Conservation (phyloP, 2,797 vertebrate species). For the Chelon labrosus region DNA sequence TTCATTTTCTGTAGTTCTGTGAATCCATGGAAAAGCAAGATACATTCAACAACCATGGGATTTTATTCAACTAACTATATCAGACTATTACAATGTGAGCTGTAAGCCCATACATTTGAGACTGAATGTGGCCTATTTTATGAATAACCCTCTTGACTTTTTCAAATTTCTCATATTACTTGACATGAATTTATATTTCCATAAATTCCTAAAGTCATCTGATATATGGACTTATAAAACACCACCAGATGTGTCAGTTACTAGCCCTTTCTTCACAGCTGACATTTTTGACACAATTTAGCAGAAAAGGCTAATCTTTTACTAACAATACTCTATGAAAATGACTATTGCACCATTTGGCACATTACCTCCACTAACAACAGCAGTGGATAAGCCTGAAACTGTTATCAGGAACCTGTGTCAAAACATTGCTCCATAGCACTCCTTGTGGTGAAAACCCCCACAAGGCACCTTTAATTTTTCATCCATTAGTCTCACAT, state of each 20-base stretch:
- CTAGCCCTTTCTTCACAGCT: not conserved
- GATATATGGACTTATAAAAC: not conserved
- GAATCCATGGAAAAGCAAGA: too few species aligned
- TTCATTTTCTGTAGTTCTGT: too few species aligned
- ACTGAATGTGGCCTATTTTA: not conserved
- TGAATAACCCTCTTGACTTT: too few species aligned
- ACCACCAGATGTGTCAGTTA: too few species aligned
- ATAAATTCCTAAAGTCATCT: not conserved
- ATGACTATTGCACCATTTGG: not conserved
- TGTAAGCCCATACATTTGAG: not conserved
- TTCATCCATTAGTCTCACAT: not conserved
- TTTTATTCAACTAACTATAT: not conserved
- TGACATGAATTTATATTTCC: not conserved
- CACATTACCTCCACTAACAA: not conserved
- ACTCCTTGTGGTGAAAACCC: too few species aligned
- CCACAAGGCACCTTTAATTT: conserved; percentile 10
- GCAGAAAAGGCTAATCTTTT: too few species aligned
- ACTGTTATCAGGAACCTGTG: not conserved
- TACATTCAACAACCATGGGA: not conserved
- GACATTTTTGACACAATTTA: too few species aligned
- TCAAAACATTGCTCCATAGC: too few species aligned
- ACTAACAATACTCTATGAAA: too few species aligned
- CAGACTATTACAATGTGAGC: not conserved
- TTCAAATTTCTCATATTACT: not conserved
- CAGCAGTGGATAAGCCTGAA: not conserved